phyloP scores from a whole-genome alignment of 2,797 vertebrate genomes.

The Chloroceryle inda region DNA sequence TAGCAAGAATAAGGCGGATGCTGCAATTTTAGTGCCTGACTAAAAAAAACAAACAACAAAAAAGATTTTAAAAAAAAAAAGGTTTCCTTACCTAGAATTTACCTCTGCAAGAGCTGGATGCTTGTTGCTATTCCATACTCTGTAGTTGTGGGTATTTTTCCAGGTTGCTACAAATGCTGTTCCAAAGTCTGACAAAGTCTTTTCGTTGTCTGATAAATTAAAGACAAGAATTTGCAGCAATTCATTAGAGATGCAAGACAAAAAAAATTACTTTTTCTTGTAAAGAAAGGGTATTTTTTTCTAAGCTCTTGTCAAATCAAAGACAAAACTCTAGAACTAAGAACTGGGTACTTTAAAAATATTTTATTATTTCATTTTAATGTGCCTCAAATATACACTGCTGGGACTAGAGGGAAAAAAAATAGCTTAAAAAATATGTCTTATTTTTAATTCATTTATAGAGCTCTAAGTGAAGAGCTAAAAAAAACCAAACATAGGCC shows the following conservation, averaged over 20 bases:
- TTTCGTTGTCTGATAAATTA: constrained; percentile 88
- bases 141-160: constrained; percentile 95
- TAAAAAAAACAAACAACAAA: not conserved
- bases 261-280: not conserved
- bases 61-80: too few species aligned
- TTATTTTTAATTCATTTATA: not conserved
- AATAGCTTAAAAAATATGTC: not conserved
- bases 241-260: not conserved
- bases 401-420: not conserved
- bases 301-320: not conserved
- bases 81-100: constrained; percentile 87
- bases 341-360: not conserved
- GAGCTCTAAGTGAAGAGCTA: not conserved
- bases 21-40: not conserved
- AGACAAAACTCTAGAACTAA: not conserved
- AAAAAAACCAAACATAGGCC: not conserved
- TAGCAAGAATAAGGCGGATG: not conserved
- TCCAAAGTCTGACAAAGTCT: constrained; percentile 92
- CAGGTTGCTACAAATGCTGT: constrained; percentile 88
- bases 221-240: not conserved
- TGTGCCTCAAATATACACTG: not conserved
- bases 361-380: not conserved
- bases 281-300: not conserved
- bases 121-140: constrained; percentile 95
- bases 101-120: constrained; percentile 91